These are phyloP conservation scores for Hymenochirus boettgeri DNA, from an alignment of 2,113 vertebrate species.

Conservation along the genomic window DNA sequence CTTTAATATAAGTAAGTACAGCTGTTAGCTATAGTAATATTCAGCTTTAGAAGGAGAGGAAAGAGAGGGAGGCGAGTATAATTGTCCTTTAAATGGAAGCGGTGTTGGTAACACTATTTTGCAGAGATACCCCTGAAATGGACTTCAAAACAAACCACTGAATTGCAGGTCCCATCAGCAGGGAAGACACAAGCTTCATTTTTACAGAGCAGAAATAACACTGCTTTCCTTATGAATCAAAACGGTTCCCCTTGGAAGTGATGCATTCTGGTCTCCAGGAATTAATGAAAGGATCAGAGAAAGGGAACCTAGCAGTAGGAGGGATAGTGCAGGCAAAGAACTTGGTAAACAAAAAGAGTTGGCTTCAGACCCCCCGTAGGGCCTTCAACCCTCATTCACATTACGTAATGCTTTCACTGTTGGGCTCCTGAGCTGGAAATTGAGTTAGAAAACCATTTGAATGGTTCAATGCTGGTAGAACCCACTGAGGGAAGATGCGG, in stretches of 20 bases:
- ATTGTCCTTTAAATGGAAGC: too few relatives aligned
- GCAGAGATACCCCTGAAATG: too few relatives aligned
- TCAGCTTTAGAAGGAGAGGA: too few relatives aligned
- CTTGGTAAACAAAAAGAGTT: neutral
- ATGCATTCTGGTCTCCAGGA: neutral
- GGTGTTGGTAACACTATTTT: too few relatives aligned
- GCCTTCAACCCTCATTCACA: conserved; percentile 16
- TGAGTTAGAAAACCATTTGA: neutral
- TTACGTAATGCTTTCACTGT: conserved; percentile 19
- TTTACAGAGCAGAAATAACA: too few relatives aligned
- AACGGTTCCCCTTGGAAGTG: neutral
- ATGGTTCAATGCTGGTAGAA: neutral
- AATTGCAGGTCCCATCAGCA: too few relatives aligned
- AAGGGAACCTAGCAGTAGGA: conserved; percentile 3
- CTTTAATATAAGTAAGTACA: too few relatives aligned
- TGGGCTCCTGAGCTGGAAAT: neutral
- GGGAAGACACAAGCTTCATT: too few relatives aligned
- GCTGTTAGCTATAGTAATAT: too few relatives aligned
- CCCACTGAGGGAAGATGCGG: neutral
- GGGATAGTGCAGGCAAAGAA: conserved; percentile 8
- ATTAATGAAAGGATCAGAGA: conserved; percentile 4
- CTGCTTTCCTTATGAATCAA: too few relatives aligned
- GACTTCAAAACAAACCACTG: too few relatives aligned
- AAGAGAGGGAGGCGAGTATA: too few relatives aligned
- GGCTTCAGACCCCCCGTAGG: conserved; percentile 12